Evolutionary conservation across 2,113 vertebrate genomes (phyloP).

Genomic region (Atlantisia rogersi): DNA sequence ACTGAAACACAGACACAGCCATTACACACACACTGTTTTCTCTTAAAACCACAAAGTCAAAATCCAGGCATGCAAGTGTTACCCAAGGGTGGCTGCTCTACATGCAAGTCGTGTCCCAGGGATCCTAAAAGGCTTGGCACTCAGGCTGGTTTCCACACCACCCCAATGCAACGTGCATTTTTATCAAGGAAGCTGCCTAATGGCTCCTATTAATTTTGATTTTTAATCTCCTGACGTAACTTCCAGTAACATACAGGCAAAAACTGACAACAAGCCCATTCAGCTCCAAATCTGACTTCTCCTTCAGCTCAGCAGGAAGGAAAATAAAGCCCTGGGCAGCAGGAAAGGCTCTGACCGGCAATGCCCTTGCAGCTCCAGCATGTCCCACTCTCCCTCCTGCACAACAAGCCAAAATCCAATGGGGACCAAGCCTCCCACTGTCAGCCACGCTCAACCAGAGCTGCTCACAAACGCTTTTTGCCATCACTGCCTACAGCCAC

Average conservation of each 20-base stretch:
- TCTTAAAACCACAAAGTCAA: neutral
- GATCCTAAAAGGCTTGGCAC: neutral
- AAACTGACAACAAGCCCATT: neutral
- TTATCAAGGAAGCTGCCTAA: conserved; percentile 25
- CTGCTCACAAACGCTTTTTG: neutral
- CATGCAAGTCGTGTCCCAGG: neutral
- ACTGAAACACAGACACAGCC: neutral
- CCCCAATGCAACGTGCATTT: neutral
- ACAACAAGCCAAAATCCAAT: neutral
- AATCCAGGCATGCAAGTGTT: neutral
- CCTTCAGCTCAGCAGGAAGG: neutral
- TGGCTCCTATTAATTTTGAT: neutral
- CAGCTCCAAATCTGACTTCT: conserved; percentile 14
- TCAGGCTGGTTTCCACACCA: neutral
- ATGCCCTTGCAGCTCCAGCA: conserved; percentile 2
- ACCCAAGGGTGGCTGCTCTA: conserved; percentile 35
- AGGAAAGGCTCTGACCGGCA: conserved; percentile 14
- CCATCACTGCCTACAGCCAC: neutral
- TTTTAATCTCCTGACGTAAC: conserved; percentile 14
- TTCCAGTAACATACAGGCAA: neutral
- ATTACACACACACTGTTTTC: fast-evolving
- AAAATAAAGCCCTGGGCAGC: neutral
- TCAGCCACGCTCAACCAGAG: neutral
- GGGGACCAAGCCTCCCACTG: neutral
- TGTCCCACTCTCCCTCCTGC: neutral